Evolutionary conservation across 2,797 vertebrate genomes (phyloP), one percentile per base, ranked within the genome.

Genomic region (Chromobotia macracanthus): DNA sequence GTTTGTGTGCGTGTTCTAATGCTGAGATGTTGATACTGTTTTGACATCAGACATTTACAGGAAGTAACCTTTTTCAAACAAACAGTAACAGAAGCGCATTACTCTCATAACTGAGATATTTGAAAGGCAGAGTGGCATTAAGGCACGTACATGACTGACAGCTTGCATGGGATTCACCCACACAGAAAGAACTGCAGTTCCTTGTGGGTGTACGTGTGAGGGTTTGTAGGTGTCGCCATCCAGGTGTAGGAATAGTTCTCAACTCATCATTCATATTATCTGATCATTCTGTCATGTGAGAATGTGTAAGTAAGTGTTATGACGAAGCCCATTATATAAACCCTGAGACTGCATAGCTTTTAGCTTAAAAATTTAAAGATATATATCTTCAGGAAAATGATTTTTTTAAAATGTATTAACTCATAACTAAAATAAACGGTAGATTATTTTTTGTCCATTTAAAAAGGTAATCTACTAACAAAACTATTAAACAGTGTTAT

Each of bases 1-100:
- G 48, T 10, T 2, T 28, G 53, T 19, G 44, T 75, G 38, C 58
- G 56, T 56, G 48, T 68, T 16, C 16, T 18, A 66, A 41, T 8
- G 9, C 8, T 66, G 28, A 35, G 61, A 35, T 64, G 15, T n/a
- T 56, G 55, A 79, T 25, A 48, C 78, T 61, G 79, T 56, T 56
- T 35, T 63, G 44, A 55, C 50, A 21, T 72, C 77, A 48, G 19
- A 31, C 44, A 11, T 23, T 12, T 65, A 15, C 16, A 53, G 46
- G 35, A 58, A 58, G 11, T 58, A 12, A 58, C 12, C 23, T 87
- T 19, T 51, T 46, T 23, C n/a, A 50, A n/a, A 61, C 12, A 74
- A 8, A 3, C 53, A 51, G 16, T 25, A 38, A n/a, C 35, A 53
- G 4, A 60, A 25, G 12, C 16, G 9, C 60, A 11, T 3, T 9